phyloP scores from a whole-genome alignment of 1,140 invertebrate species.

The Asbolus verrucosus region DNA sequence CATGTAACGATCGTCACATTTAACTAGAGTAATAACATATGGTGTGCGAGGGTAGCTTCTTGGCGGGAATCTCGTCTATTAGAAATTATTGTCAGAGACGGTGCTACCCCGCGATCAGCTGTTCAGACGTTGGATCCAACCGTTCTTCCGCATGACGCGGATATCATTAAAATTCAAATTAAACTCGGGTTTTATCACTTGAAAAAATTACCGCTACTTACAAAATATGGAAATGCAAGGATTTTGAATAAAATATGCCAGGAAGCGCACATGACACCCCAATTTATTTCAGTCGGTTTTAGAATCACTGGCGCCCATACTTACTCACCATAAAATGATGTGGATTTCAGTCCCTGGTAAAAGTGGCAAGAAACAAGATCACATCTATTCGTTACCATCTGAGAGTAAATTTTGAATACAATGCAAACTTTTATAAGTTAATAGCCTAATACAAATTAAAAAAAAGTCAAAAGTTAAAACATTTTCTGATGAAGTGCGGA shows the following conservation, averaged over 20 bases:
- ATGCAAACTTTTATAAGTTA: no score
- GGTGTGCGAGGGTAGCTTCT: conserved; percentile 44
- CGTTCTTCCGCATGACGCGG: conserved; percentile 41
- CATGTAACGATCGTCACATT: conserved; percentile 27
- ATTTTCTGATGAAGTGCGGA: no score
- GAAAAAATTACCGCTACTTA: conserved; percentile 10
- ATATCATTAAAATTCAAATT: conserved; percentile 43
- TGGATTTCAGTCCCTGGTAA: not conserved
- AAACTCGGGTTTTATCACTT: conserved; percentile 26
- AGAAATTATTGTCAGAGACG: conserved; percentile 41
- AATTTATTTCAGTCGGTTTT: not conserved
- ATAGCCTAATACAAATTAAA: no score
- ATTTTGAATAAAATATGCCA: conserved; percentile 1
- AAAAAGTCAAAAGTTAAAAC: no score
- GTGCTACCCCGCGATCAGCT: conserved; percentile 41
- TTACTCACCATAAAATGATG: not conserved
- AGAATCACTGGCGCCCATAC: not conserved
- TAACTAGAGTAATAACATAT: conserved; percentile 36
- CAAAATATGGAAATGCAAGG: conserved; percentile 18
- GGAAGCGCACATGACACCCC: not conserved
- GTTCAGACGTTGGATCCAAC: conserved; percentile 35
- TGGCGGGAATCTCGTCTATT: conserved; percentile 43
- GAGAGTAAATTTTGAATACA: no score
- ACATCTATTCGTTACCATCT: no score
- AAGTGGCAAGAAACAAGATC: no score